These are phyloP conservation scores for Dasysyrphus tricinctus DNA, from an alignment of 2,888 invertebrate genomes.

Conservation along the genomic window DNA sequence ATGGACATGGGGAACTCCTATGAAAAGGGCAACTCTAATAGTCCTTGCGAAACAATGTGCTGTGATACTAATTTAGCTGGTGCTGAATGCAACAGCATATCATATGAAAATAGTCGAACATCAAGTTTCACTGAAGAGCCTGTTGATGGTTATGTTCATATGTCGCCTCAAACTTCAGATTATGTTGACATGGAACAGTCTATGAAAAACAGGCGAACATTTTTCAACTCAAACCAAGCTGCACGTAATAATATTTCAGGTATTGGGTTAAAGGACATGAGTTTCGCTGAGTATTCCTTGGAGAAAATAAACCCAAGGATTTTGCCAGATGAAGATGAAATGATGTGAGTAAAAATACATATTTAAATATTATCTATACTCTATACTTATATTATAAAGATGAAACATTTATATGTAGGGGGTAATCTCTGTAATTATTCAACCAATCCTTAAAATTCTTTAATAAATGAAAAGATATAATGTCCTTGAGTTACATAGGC, in stretches of 20 bases:
- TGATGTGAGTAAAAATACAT: slow-evolving; percentile 68
- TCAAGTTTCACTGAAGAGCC: slow-evolving; percentile 86
- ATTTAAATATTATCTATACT: too few relatives aligned
- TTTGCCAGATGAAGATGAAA: slow-evolving; percentile 86
- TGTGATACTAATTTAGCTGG: slow-evolving; percentile 85
- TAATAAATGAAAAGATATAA: too few relatives aligned
- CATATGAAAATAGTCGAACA: slow-evolving; percentile 86
- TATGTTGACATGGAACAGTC: slow-evolving; percentile 87
- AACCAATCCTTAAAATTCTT: too few relatives aligned
- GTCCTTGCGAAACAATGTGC: slow-evolving; percentile 84
- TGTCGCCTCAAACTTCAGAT: slow-evolving; percentile 84
- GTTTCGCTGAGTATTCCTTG: slow-evolving; percentile 90
- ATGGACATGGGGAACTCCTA: slow-evolving; percentile 4
- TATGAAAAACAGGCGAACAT: slow-evolving; percentile 77
- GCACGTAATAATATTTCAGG: slow-evolving; percentile 90
- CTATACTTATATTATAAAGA: too few relatives aligned
- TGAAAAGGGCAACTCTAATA: slow-evolving; percentile 85
- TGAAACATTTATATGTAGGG: too few relatives aligned
- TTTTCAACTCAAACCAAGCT: slow-evolving; percentile 81
- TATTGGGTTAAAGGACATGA: slow-evolving; percentile 91
- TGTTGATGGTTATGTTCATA: slow-evolving; percentile 87
- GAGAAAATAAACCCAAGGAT: slow-evolving; percentile 92
- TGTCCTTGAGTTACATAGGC: too few relatives aligned
- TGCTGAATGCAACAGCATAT: slow-evolving; percentile 81
- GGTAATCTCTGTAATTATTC: too few relatives aligned